Evolutionary conservation across 2,888 invertebrate genomes (phyloP), one percentile per base, ranked within the genome.

Genomic region (Tineola bisselliella): DNA sequence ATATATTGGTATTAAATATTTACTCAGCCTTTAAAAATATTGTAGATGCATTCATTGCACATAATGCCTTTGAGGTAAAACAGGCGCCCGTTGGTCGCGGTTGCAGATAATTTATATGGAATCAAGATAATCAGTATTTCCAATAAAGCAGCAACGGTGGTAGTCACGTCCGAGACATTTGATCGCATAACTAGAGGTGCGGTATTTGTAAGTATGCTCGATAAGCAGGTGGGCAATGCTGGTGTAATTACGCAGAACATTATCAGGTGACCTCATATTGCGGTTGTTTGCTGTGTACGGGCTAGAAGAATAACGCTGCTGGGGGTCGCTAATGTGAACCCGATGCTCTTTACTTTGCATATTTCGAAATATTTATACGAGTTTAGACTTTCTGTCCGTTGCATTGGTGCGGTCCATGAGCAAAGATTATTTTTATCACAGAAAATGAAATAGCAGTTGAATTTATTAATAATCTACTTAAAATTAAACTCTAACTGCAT

Each of bases 251-350:
- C 78, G 69, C 77, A 73, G 72, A 59, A 70, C 76, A 82, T 83
- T 84, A 84, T 84, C 84, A 72, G 73, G 77, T 84, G 86, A 84
- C 84, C 84, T 79, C 78, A 80, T 83, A 81, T 79, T 81, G 83
- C 72, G 81, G 84, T 79, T 8, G 33, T n/a, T 5, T 10, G 56
- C 19, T 56, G 58, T 33, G 33, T 33, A 13, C 58, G 58, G 58
- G 58, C 15, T 13, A n/a, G 13, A 58, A 33, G 15, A 48, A 25
- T 30, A 13, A 38, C 31, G 58, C 58, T 10, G 33, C 58, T 19
- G 25, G 58, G 58, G 58, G 58, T 33, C 58, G 38, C 31, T 38
- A 38, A 31, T 38, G 58, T 13, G 33, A 15, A 15, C 11, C 31
- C 58, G 31, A 38, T 58, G 58, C 17, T 48, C 48, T 48, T 48